A percentile compares a stretch with the other conserved stretches of the same genome.
phyloP scores from a whole-genome alignment of 2,113 vertebrate genomes.

The Colistium nudipinnis region DNA sequence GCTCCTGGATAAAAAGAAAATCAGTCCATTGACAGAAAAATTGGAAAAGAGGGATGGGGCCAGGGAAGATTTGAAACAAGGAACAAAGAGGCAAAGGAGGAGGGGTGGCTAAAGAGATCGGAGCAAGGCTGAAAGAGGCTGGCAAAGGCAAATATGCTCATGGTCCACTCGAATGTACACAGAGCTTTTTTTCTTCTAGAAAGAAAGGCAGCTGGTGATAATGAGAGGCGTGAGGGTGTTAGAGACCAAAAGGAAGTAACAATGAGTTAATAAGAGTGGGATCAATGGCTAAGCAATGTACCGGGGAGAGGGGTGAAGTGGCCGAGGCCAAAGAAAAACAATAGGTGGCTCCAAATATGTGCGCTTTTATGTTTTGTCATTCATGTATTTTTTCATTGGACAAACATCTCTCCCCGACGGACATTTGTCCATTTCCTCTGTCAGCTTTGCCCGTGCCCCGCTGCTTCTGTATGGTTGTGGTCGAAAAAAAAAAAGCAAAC shows the following conservation, averaged over 20 bases:
- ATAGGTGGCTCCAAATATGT: not conserved
- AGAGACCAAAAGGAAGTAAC: slow-evolving; percentile 53
- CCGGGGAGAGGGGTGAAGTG: slow-evolving; percentile 68
- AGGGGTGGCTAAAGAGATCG: slow-evolving; percentile 56
- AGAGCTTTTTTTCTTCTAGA: slow-evolving; percentile 71
- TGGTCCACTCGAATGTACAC: slow-evolving; percentile 76
- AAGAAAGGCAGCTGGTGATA: slow-evolving; percentile 70
- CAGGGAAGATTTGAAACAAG: slow-evolving; percentile 65
- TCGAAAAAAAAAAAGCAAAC: not conserved
- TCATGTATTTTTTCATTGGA: not conserved
- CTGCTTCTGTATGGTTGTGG: slow-evolving; percentile 27
- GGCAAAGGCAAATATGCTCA: slow-evolving; percentile 61
- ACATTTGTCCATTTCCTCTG: slow-evolving; percentile 37
- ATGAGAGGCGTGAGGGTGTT: slow-evolving; percentile 62
- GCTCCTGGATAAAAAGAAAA: slow-evolving; percentile 86
- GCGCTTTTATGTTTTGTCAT: not conserved
- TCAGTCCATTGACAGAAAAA: slow-evolving; percentile 85
- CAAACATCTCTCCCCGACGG: not conserved
- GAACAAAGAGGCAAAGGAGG: slow-evolving; percentile 68
- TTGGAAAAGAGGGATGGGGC: slow-evolving; percentile 71
- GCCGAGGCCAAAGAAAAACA: slow-evolving; percentile 23
- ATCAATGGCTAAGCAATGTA: slow-evolving; percentile 53
- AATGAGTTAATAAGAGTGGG: slow-evolving; percentile 66
- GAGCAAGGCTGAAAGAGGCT: slow-evolving; percentile 62
- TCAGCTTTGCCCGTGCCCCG: slow-evolving; percentile 1